Conservation (phyloP, 2,797 vertebrate species). For the Malacoraja senta region DNA sequence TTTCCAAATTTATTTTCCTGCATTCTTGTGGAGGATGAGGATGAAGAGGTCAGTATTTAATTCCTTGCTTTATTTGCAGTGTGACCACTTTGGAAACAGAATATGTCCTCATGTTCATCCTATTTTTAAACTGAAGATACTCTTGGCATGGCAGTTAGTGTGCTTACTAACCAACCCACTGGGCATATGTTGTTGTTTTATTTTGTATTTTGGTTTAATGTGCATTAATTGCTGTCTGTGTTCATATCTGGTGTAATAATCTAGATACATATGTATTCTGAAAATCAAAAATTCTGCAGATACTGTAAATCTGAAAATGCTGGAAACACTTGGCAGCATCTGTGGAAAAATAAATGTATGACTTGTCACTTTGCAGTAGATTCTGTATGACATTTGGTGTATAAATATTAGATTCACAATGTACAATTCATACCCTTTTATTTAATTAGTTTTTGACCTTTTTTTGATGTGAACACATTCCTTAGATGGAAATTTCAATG, state of each 20-base stretch:
- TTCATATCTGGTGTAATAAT: background rate
- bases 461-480: background rate
- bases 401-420: background rate
- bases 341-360: background rate
- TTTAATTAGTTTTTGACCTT: background rate
- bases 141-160: background rate
- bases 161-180: background rate
- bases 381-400: background rate
- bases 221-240: background rate
- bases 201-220: background rate
- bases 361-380: background rate
- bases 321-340: too few relatives aligned
- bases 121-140: background rate
- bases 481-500: background rate
- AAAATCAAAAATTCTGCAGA: too few relatives aligned
- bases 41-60: constrained; percentile 43
- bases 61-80: constrained; percentile 1
- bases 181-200: background rate
- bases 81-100: background rate
- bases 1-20: constrained; percentile 38
- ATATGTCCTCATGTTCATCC: background rate
- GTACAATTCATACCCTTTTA: background rate
- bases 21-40: constrained; percentile 43
- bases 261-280: background rate
- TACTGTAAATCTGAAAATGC: too few relatives aligned